Conservation (phyloP, 2,113 vertebrate species). For the Stigmatopora nigra region DNA sequence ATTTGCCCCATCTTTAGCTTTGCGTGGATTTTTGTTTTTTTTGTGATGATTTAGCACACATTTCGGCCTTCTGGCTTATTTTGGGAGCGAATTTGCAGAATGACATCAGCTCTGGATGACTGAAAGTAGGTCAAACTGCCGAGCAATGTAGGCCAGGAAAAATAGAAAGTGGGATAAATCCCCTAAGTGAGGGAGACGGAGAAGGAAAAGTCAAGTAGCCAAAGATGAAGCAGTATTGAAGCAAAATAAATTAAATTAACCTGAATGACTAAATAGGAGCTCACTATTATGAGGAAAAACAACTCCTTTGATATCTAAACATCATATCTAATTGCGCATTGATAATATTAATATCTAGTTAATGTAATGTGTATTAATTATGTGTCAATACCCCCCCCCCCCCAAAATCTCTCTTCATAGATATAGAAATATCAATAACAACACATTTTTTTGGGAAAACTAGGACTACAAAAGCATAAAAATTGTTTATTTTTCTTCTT, state of each 20-base stretch:
- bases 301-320: background rate
- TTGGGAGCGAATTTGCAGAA: slow-evolving; percentile 86
- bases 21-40: slow-evolving; percentile 20
- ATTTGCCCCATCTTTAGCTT: slow-evolving; percentile 60
- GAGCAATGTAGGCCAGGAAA: slow-evolving; percentile 80
- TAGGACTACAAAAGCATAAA: background rate
- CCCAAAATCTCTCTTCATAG: background rate
- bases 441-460: background rate
- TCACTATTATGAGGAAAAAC: background rate
- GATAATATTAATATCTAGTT: too few species aligned
- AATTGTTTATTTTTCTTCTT: background rate
- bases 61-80: slow-evolving; percentile 81
- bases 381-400: background rate
- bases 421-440: background rate
- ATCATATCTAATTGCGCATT: background rate
- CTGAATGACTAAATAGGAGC: background rate
- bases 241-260: background rate
- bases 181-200: slow-evolving; percentile 39
- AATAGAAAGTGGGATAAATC: slow-evolving; percentile 89
- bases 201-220: slow-evolving; percentile 6
- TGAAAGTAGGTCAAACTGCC: slow-evolving; percentile 73
- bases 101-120: slow-evolving; percentile 87
- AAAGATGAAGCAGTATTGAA: slow-evolving; percentile 1
- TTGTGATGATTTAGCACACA: slow-evolving; percentile 57
- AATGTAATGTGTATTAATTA: too few species aligned